Evolutionary conservation across 1,140 invertebrate genomes (phyloP), one percentile per base, ranked within the genome.

Genomic region (Dendroctonus valens): DNA sequence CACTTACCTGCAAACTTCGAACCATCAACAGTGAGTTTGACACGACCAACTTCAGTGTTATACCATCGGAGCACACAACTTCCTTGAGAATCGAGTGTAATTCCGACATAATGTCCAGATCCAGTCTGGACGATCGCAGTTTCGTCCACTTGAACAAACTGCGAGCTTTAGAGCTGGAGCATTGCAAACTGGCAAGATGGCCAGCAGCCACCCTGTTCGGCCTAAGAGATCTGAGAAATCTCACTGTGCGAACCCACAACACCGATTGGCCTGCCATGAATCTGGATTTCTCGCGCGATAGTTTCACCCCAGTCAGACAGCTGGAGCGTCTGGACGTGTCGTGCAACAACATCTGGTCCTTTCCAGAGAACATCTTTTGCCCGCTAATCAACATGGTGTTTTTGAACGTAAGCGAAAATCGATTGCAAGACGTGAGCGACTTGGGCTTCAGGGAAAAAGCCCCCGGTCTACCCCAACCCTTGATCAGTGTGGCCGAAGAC

Each of bases 311-410:
- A 48, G 85, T 89, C 48, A 81, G 86, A 65, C 86, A 91, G 74
- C 80, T 93, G 73, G 90, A 93, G 79, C 85, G 88, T 67, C 82
- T 96, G 55, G 93, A 96, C 78, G 79, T 97, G 40, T 92, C 91
- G 72, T 87, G 85, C 70, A 95, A 95, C 77, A 93, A 93, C 75
- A 91, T 96, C 69, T 92, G 90, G 87, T 89, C 90, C 12, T 86
- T 96, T 74, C 92, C 93, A 1, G 88, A 91, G 70, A 88, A 88
- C 65, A 81, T 93, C 12, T 94, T 96, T 76, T 96, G 93, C 76
- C 85, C 90, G 0, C 77, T 95, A 58, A 86, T 84, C 1, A 91
- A 89, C 73, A 81, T 94, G 63, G 85, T 91, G 39, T 84, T 83
- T 54, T 79, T 93, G 54, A 93, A 93, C 74, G 85, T 93, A 46